Conservation (phyloP, 2,113 vertebrate genomes). For the Anthoscopus minutus region DNA sequence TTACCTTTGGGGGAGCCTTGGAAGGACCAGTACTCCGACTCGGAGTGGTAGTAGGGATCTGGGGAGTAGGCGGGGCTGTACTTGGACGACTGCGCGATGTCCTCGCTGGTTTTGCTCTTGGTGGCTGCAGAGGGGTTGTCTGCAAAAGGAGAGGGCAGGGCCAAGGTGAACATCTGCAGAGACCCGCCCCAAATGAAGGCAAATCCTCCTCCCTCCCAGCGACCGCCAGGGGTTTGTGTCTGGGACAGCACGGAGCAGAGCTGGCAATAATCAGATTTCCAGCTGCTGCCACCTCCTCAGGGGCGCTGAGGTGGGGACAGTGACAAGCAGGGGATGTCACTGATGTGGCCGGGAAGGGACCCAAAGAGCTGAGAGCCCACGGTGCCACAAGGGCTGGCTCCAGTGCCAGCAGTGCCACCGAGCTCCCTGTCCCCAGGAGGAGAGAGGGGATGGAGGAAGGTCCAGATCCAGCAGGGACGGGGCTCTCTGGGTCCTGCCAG, state of each 20-base stretch:
- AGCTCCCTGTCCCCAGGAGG: background rate
- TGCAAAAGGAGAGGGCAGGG: slow-evolving; percentile 50
- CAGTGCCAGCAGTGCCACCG: background rate
- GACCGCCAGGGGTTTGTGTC: background rate
- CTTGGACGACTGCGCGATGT: slow-evolving; percentile 88
- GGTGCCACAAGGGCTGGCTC: background rate
- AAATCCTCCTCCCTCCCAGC: background rate
- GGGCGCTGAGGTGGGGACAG: background rate
- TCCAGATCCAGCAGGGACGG: background rate
- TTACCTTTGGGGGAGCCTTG: slow-evolving; percentile 90
- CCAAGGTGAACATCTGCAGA: background rate
- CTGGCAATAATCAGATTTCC: background rate
- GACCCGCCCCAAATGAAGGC: rapidly evolving
- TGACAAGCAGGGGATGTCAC: background rate
- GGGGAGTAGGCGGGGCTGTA: slow-evolving; percentile 88
- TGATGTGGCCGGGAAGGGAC: background rate
- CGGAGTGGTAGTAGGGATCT: slow-evolving; percentile 84
- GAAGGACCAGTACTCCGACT: slow-evolving; percentile 88
- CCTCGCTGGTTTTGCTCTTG: slow-evolving; percentile 96
- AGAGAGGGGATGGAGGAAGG: background rate
- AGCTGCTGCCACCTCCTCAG: background rate
- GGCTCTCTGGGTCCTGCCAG: background rate
- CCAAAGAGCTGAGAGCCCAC: rapidly evolving
- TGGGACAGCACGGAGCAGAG: rapidly evolving
- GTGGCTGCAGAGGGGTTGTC: slow-evolving; percentile 81